Conservation (phyloP, 2,888 invertebrate genomes). For the Limenitis arthemis region DNA sequence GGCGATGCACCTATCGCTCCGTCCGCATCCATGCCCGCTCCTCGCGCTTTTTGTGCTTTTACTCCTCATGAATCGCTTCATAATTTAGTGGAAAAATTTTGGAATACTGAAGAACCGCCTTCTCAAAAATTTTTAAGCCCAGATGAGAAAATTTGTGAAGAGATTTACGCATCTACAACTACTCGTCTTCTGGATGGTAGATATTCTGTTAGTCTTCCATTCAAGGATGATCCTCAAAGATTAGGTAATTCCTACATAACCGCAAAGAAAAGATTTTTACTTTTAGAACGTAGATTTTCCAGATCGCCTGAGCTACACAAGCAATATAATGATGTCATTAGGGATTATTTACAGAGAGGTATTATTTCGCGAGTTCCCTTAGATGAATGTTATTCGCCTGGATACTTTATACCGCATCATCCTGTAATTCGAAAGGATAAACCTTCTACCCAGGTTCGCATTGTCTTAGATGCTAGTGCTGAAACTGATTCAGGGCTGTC, state of each 20-base stretch:
- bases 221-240: conserved; percentile 4
- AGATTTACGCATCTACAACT: conserved; percentile 1
- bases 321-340: not conserved
- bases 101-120: conserved; percentile 4
- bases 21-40: not conserved
- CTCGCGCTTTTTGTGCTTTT: conserved; percentile 2
- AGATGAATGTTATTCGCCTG: not conserved
- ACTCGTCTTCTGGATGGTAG: conserved; percentile 4
- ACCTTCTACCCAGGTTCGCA: conserved; percentile 7
- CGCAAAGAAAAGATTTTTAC: not conserved
- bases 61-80: conserved; percentile 2
- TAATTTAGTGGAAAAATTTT: conserved; percentile 6
- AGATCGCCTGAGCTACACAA: not conserved
- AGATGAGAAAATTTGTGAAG: not conserved
- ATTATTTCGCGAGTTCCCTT: not conserved
- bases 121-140: conserved; percentile 5
- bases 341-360: not conserved
- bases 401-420: conserved; percentile 15
- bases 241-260: not conserved
- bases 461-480: conserved; percentile 12
- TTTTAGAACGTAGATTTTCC: not conserved
- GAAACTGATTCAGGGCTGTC: conserved; percentile 12
- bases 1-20: conserved; percentile 7
- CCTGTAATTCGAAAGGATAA: conserved; percentile 13
- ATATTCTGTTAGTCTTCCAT: conserved; percentile 6